These are phyloP conservation scores for Platysternon megacephalum DNA, from an alignment of 2,113 vertebrate genomes.

Conservation along the genomic window DNA sequence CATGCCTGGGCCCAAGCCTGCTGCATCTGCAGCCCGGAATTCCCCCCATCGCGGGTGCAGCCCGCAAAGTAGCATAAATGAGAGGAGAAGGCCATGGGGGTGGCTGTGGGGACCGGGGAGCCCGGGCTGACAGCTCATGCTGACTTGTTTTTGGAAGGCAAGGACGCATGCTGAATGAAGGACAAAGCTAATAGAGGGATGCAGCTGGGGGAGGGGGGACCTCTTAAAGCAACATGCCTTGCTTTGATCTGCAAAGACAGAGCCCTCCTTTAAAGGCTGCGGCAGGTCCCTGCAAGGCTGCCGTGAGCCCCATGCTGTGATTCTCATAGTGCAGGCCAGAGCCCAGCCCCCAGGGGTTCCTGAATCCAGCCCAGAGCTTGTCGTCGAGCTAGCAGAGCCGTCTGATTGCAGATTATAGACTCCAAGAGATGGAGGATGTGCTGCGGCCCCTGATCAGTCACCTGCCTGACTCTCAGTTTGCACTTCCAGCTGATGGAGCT, in stretches of 20 bases:
- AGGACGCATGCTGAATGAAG: neutral
- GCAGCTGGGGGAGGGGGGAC: neutral
- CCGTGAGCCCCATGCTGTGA: neutral
- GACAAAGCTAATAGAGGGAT: neutral
- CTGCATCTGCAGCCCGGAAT: neutral
- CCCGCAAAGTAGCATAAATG: neutral
- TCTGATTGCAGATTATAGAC: neutral
- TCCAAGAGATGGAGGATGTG: neutral
- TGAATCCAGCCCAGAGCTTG: neutral
- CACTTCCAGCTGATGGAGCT: too few relatives aligned
- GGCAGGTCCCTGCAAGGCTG: neutral
- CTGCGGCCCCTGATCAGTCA: too few relatives aligned
- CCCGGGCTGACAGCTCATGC: neutral
- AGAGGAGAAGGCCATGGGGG: neutral
- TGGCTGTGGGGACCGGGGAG: neutral
- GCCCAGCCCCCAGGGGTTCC: neutral
- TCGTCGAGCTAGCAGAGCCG: neutral
- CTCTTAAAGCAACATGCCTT: neutral
- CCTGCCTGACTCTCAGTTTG: too few relatives aligned
- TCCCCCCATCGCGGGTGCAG: neutral
- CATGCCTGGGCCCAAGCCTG: neutral
- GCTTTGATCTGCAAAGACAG: neutral
- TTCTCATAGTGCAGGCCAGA: neutral
- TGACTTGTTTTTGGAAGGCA: neutral
- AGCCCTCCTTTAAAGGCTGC: neutral